Percentiles rank a stretch among this genome's conserved stretches.
These are phyloP conservation scores for Pocillopora grandis DNA, from an alignment of 92 coral and sea anemone species.

Conservation along the genomic window DNA sequence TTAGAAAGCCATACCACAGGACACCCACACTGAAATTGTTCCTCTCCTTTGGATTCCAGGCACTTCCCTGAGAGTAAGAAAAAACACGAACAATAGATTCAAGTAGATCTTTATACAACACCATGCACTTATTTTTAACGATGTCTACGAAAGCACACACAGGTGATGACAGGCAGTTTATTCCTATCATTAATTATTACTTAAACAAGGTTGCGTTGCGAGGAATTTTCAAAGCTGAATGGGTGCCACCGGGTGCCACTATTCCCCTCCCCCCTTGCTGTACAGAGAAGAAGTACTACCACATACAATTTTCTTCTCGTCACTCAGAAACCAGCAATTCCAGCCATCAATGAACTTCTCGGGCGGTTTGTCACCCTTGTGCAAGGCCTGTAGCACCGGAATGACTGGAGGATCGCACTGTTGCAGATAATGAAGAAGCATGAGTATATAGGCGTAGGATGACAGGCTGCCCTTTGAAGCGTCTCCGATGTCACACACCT, in stretches of 20 bases:
- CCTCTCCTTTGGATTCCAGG: conserved; percentile 54
- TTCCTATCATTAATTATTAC: no score
- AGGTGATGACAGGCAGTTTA: no score
- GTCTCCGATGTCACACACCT: conserved; percentile 99
- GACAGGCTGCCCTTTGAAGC: conserved; percentile 97
- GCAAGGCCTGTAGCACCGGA: conserved; percentile 86
- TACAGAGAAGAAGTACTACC: neutral
- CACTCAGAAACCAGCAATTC: conserved; percentile 94
- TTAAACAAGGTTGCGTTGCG: no score
- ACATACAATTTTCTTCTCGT: conserved; percentile 77
- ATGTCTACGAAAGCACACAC: no score
- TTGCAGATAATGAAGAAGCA: conserved; percentile 92
- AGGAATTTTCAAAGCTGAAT: neutral
- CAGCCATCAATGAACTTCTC: conserved; percentile 75
- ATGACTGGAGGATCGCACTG: conserved; percentile 81
- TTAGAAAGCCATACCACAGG: conserved; percentile 87
- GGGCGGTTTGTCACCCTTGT: conserved; percentile 57
- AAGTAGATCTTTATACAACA: neutral
- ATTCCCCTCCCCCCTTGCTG: neutral
- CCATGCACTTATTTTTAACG: no score
- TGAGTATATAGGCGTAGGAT: conserved; percentile 92
- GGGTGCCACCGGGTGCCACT: neutral
- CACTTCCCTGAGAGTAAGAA: conserved; percentile 25
- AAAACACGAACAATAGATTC: neutral
- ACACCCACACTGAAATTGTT: conserved; percentile 70